phyloP scores from a whole-genome alignment of 2,797 vertebrate species.

The Oryzias sinensis region DNA sequence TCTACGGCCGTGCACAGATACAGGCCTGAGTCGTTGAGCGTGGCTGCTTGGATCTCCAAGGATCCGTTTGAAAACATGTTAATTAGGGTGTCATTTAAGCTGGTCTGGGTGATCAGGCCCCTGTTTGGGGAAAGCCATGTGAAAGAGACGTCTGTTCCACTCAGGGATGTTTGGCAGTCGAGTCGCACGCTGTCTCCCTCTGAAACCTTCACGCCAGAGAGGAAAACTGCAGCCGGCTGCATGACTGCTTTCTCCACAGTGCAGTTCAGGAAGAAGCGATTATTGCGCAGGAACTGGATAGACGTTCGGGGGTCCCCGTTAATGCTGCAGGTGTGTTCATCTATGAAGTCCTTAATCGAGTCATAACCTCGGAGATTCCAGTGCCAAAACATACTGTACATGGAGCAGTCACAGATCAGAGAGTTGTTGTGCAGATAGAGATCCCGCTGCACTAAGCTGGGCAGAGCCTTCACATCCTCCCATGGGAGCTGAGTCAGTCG shows the following conservation, averaged over 20 bases:
- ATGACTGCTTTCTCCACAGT: conserved; percentile 55
- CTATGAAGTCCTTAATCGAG: conserved; percentile 80
- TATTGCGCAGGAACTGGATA: conserved; percentile 82
- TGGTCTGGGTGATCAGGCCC: conserved; percentile 76
- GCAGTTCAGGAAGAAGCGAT: conserved; percentile 86
- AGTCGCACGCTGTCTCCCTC: conserved; percentile 79
- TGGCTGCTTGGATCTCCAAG: conserved; percentile 80
- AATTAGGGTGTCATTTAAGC: conserved; percentile 77
- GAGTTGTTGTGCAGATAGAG: conserved; percentile 95
- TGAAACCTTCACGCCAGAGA: conserved; percentile 68
- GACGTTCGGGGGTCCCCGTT: conserved; percentile 74
- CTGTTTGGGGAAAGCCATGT: conserved; percentile 86
- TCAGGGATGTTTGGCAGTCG: conserved; percentile 81
- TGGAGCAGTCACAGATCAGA: conserved; percentile 85
- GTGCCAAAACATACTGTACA: conserved; percentile 86
- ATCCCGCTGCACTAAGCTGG: conserved; percentile 82
- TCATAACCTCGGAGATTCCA: conserved; percentile 86
- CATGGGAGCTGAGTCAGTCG: conserved; percentile 80
- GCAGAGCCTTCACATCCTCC: conserved; percentile 83
- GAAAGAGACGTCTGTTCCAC: conserved; percentile 66
- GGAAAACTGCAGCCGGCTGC: conserved; percentile 52
- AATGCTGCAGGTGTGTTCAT: conserved; percentile 84
- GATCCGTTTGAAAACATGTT: conserved; percentile 84
- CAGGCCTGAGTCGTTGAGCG: conserved; percentile 82
- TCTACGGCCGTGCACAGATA: conserved; percentile 88